Conservation (phyloP, 2,888 invertebrate genomes). For the Tetranychus piercei region DNA sequence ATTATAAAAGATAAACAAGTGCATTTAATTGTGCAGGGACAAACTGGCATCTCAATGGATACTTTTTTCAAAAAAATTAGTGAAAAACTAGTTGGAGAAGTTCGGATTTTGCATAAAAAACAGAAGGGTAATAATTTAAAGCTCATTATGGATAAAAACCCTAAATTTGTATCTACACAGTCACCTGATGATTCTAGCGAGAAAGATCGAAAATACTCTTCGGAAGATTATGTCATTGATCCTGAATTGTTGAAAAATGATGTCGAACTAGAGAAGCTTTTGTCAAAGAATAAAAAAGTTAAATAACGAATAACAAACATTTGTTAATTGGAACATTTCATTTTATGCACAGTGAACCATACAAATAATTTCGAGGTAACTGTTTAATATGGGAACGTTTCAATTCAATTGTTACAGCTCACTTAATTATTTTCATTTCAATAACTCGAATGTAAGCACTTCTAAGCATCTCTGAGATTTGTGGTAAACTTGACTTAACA, state of each 20-base stretch:
- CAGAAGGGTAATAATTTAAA: neutral
- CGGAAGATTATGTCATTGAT: neutral
- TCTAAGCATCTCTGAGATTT: constrained; percentile 10
- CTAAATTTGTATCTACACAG: neutral
- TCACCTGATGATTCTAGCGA: constrained; percentile 7
- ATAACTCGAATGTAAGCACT: constrained; percentile 3
- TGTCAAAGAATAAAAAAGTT: neutral
- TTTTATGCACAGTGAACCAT: neutral
- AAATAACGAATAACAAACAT: neutral
- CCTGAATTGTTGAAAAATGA: neutral
- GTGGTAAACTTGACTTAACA: constrained; percentile 3
- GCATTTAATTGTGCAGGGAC: neutral
- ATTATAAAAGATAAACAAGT: neutral
- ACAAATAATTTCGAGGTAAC: neutral
- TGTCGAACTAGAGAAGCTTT: neutral
- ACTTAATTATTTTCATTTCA: constrained; percentile 14
- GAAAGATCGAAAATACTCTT: neutral
- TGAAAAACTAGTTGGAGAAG: neutral
- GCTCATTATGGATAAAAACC: neutral
- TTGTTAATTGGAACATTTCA: neutral
- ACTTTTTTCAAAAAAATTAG: neutral
- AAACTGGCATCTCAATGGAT: neutral
- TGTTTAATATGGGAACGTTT: neutral
- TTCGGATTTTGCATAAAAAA: neutral
- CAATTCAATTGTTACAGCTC: neutral